Conservation (phyloP, 2,888 invertebrate genomes). For the Drosophila basisetae region DNA sequence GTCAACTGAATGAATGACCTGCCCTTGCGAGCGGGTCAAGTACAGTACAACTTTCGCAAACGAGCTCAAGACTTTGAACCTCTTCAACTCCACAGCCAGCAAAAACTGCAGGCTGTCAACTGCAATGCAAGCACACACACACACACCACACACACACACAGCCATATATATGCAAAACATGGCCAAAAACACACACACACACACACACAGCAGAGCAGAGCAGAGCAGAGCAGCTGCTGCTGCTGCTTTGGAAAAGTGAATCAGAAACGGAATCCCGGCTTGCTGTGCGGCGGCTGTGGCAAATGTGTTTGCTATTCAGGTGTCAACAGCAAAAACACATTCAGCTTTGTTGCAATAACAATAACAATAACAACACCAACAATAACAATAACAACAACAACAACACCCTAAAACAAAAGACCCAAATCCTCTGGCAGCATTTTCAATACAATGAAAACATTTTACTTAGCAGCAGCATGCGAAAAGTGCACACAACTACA, state of each 20-base stretch:
- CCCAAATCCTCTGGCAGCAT: conserved; percentile 59
- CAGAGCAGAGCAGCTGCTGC: conserved; percentile 29
- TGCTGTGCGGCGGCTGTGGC: conserved; percentile 72
- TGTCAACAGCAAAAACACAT: conserved; percentile 79
- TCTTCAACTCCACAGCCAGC: conserved; percentile 56
- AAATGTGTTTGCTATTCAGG: conserved; percentile 77
- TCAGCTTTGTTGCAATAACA: conserved; percentile 77
- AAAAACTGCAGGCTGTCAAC: conserved; percentile 58
- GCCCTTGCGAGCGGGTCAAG: conserved; percentile 41
- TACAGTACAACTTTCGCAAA: conserved; percentile 52
- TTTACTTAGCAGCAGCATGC: conserved; percentile 58
- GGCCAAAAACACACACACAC: not conserved
- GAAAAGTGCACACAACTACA: conserved; percentile 41
- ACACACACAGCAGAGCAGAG: not conserved
- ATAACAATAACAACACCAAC: conserved; percentile 52
- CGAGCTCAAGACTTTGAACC: conserved; percentile 65
- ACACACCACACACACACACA: not conserved
- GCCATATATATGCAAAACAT: conserved; percentile 13
- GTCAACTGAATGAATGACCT: conserved; percentile 26
- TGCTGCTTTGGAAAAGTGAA: conserved; percentile 55
- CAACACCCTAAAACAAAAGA: conserved; percentile 41
- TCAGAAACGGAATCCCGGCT: conserved; percentile 51
- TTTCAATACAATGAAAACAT: conserved; percentile 75
- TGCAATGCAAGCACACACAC: conserved; percentile 21
- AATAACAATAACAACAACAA: conserved; percentile 35